phyloP scores from a whole-genome alignment of 2,113 vertebrate genomes.

The Vimba vimba region DNA sequence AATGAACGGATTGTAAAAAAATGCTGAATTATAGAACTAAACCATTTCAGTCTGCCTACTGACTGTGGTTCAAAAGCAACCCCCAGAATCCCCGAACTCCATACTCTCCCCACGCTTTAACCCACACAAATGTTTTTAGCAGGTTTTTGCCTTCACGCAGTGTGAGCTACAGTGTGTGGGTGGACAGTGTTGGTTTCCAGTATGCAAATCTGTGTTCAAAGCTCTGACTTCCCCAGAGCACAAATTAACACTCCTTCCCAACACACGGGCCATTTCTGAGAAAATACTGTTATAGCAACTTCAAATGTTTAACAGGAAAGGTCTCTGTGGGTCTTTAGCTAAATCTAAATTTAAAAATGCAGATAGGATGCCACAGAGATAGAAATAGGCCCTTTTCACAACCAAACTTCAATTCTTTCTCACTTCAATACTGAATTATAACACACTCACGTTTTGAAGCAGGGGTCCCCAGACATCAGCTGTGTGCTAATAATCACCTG shows the following conservation, averaged over 20 bases:
- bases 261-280: neutral
- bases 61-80: neutral
- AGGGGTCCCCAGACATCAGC: conserved; percentile 97
- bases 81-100: neutral
- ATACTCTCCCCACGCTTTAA: conserved; percentile 10
- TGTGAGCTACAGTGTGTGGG: conserved; percentile 29
- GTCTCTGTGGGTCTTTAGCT: neutral
- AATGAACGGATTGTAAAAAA: conserved; percentile 44
- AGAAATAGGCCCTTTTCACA: neutral
- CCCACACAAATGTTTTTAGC: conserved; percentile 34
- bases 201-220: conserved; percentile 43
- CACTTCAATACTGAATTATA: neutral
- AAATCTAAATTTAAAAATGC: conserved; percentile 9
- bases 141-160: conserved; percentile 36
- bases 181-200: conserved; percentile 36
- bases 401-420: neutral
- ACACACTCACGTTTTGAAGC: conserved; percentile 95
- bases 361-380: neutral
- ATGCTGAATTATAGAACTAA: neutral
- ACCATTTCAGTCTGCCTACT: neutral
- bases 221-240: neutral
- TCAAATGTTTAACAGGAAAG: neutral
- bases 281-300: conserved; percentile 5
- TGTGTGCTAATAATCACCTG: conserved; percentile 96
- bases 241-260: conserved; percentile 22